Evolutionary conservation across 2,797 vertebrate genomes (phyloP).

Genomic region (Gymnopithys bicolor): DNA sequence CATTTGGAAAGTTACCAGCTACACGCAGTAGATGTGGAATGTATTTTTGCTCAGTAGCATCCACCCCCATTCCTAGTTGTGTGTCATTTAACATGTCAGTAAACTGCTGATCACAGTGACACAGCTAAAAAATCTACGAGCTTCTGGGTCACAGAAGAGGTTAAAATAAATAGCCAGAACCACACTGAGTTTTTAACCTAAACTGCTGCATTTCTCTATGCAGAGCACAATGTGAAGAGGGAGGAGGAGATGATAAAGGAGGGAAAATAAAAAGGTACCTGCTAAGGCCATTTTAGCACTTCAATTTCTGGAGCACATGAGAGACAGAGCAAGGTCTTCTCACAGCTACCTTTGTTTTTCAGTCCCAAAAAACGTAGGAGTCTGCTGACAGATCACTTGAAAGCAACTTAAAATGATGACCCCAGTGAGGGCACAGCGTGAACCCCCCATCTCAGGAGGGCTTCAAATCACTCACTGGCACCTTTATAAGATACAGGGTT

Average conservation of each 20-base stretch:
- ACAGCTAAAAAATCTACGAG: not conserved
- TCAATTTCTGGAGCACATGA: not conserved
- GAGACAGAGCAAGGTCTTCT: not conserved
- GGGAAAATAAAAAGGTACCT: not conserved
- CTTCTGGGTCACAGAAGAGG: not conserved
- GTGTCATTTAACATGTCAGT: not conserved
- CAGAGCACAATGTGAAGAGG: not conserved
- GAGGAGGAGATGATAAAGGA: not conserved
- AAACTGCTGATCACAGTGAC: not conserved
- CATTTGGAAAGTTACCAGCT: not conserved
- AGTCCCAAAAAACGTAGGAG: not conserved
- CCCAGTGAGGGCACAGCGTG: not conserved
- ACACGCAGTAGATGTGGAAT: slow-evolving; percentile 44
- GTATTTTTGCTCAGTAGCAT: slow-evolving; percentile 39
- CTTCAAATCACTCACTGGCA: not conserved
- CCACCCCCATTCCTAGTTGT: slow-evolving; percentile 6
- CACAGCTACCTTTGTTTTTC: not conserved
- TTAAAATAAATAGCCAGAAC: not conserved
- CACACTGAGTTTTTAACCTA: not conserved
- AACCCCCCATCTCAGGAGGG: not conserved
- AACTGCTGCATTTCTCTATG: not conserved
- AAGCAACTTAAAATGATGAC: not conserved
- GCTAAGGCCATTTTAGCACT: not conserved
- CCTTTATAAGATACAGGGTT: not conserved
- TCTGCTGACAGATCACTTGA: not conserved